These are phyloP conservation scores for Meta bourneti DNA, from an alignment of 2,888 invertebrate genomes.

Conservation along the genomic window DNA sequence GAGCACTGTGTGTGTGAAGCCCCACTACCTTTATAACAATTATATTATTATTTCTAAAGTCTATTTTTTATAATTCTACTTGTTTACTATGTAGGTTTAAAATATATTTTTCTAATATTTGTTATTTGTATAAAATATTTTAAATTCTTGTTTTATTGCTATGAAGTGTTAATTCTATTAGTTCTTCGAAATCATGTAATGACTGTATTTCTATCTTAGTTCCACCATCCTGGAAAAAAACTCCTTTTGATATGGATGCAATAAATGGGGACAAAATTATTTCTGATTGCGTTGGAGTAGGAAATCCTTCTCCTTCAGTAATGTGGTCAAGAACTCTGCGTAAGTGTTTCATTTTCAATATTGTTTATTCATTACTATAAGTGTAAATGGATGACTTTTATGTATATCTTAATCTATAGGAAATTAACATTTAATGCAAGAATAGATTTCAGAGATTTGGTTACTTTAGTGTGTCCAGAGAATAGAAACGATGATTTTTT, in stretches of 20 bases:
- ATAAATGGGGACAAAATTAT: conserved; percentile 18
- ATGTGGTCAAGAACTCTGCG: conserved; percentile 46
- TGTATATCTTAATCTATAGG: no score
- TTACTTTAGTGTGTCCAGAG: no score
- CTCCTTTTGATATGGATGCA: conserved; percentile 47
- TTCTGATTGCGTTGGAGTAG: conserved; percentile 34
- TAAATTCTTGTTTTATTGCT: neutral
- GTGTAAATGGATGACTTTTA: no score
- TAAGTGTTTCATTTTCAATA: no score
- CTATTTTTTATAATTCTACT: neutral
- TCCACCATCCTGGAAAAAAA: conserved; percentile 56
- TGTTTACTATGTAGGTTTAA: neutral
- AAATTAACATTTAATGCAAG: no score
- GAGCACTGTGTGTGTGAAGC: no score
- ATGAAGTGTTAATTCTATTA: neutral
- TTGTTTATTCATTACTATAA: no score
- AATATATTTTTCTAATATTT: neutral
- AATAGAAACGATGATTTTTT: no score
- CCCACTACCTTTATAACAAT: no score
- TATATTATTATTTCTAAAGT: no score
- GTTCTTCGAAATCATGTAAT: neutral
- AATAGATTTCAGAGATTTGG: no score
- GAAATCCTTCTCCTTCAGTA: conserved; percentile 48
- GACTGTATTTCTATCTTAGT: conserved; percentile 5
- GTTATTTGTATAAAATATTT: neutral